Percentiles rank a stretch among this genome's conserved stretches.
Evolutionary conservation across 2,797 vertebrate genomes (phyloP).

Genomic region (Onychomys leucogaster): DNA sequence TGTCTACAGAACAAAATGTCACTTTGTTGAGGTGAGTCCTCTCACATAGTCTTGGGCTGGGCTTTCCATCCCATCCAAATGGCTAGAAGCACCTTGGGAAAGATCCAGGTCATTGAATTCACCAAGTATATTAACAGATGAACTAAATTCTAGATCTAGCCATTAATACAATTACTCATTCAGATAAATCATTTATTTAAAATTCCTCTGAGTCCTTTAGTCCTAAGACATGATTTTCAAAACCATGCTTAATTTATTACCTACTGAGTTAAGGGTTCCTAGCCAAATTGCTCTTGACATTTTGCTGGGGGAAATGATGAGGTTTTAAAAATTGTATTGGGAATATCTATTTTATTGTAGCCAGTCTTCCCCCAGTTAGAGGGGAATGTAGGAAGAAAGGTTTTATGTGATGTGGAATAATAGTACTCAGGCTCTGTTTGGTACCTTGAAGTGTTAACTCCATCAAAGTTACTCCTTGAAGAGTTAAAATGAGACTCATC

Average conservation of each 20-base stretch:
- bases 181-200: constrained; percentile 73
- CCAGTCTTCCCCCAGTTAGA: not conserved
- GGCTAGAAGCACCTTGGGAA: not conserved
- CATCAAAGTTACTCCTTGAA: not conserved
- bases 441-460: not conserved
- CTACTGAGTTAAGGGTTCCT: constrained; percentile 46
- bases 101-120: not conserved
- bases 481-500: not conserved
- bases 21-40: not conserved
- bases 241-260: constrained; percentile 73
- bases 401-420: not conserved
- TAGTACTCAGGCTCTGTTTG: not conserved
- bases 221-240: constrained; percentile 67
- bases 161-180: constrained; percentile 63
- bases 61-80: not conserved
- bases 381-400: not conserved
- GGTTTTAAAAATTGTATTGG: constrained; percentile 25
- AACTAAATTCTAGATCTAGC: constrained; percentile 18
- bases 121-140: not conserved
- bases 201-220: constrained; percentile 65
- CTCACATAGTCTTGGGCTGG: not conserved
- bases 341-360: constrained; percentile 7
- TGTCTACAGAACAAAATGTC: not conserved
- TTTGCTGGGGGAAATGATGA: constrained; percentile 49
- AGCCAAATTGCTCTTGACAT: constrained; percentile 66